Evolutionary conservation across 2,888 invertebrate species (phyloP), one percentile per base, ranked within the genome.

Genomic region (Eristalis arbustorum): DNA sequence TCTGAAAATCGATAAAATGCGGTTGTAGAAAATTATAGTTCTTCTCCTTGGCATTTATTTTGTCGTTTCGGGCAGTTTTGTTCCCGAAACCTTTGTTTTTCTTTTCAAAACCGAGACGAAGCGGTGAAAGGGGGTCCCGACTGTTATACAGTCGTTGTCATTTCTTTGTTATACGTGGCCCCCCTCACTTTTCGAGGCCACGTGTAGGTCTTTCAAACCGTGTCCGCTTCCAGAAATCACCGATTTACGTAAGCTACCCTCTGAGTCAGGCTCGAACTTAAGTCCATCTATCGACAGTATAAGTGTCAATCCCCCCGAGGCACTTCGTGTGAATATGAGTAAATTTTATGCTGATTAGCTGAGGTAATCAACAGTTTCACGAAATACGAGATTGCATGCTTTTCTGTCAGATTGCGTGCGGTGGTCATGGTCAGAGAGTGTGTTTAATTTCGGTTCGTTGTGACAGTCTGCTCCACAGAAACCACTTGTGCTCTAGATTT

Each of bases 1-100:
- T 87, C 83, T 83, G 83, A 87, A 87, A 87, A 87, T 87, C 87
- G 75, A 87, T 87, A 87, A 87, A 87, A 87, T 87, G 87, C 78
- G 87, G 83, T 87, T 87, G 87, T 72, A 75, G 83, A 67, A 83
- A 74, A 67, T 49, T 73, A 67, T 68, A 37, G 42, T 69, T 34
- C 25, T 25, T 59, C 11, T 14, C 59, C 49, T n/a, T 57, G n/a
- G 31, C 31, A 31, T 28, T 28, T 37, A 37, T 40, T 66, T 56
- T 68, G 11, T 49, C 28, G 22, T 42, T 31, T 31, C 31, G 31
- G 6, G 1, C n/a, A 49, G 49, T 18, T 49, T 18, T 18, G 49
- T 18, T 49, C 18, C 6, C 5, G 2, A 49, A 49, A 6, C 13
- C n/a, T 14, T 18, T 18, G 3, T 18, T 18, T 49, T 49, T n/a